Evolutionary conservation across 2,888 invertebrate species (phyloP).

Genomic region (Alviniconcha strummeri): DNA sequence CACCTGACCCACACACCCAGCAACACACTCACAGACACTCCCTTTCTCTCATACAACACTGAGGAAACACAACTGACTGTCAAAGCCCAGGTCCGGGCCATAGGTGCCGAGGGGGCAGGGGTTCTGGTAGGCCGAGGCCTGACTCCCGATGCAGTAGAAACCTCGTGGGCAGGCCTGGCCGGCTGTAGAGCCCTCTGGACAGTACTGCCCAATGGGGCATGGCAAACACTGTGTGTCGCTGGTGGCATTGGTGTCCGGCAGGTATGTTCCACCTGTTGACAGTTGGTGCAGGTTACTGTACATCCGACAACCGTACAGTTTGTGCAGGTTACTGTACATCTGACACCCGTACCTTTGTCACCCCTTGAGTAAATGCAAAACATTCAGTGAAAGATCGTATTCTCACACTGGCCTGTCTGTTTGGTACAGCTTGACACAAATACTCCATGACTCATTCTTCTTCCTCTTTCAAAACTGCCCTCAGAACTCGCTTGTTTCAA

Average conservation of each 20-base stretch:
- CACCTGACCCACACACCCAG: background rate
- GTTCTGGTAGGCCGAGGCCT: slow-evolving; percentile 61
- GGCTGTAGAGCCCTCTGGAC: slow-evolving; percentile 44
- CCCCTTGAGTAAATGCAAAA: no score
- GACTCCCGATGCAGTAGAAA: slow-evolving; percentile 60
- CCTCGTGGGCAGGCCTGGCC: slow-evolving; percentile 61
- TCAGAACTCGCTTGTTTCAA: no score
- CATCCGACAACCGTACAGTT: no score
- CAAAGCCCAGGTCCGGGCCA: slow-evolving; percentile 55
- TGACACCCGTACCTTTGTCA: no score
- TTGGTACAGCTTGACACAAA: no score
- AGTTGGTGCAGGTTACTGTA: background rate
- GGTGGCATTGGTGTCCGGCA: slow-evolving; percentile 53
- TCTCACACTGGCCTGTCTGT: no score
- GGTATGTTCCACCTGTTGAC: slow-evolving; percentile 65
- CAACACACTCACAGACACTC: background rate
- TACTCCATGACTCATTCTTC: no score
- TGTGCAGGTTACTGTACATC: no score
- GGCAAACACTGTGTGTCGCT: slow-evolving; percentile 49
- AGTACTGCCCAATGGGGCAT: slow-evolving; percentile 61
- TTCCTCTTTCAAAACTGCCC: no score
- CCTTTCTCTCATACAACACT: background rate
- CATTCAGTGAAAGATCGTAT: no score
- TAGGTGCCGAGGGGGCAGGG: slow-evolving; percentile 70
- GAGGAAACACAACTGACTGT: slow-evolving; percentile 51